Base-by-base conservation (phyloP, 2,888 invertebrate genomes). In the Agonopterix heracliana region DNA sequence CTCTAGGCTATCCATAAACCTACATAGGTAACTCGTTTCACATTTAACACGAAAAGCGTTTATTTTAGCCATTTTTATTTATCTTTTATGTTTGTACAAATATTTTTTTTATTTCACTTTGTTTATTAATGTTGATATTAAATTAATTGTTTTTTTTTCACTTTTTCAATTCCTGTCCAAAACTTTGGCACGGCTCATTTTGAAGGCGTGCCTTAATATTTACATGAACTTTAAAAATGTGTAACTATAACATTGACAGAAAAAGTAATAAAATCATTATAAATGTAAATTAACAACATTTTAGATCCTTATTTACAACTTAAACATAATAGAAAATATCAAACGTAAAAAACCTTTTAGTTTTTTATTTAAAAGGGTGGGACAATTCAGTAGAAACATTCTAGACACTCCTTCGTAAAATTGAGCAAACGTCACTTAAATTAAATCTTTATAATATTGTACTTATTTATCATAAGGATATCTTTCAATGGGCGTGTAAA, bases 401-500 rank as follows among this genome's bases (percentile, higher is more conserved):
- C 57, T 60, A 63, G 60, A 61, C 60, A 71, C 68, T 63, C 68
- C 65, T 74, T 71, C 63, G 66, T 74, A 83, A 83, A 81, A 82
- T 86, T 86, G 85, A 86, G 85, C 85, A 86, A 84, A 75, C 71
- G 64, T 82, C 66, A 72, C 82, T 78, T 83, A 84, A 79, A 71
- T 66, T 78, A 78, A 78, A 78, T 74, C 55, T 60, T 76, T 47
- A 47, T 47, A 74, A 75, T 71, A 70, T 81, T 81, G 78, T 83
- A 82, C 80, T 79, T 77, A 78, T 74, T 52, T 74, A 75, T 82
- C 78, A 74, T 81, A 78, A 76, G 78, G 74, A 72, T 72, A 68
- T 60, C 36, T 41, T 40, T 40, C 34, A 59, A 59, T 63, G 61
- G 59, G 60, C 51, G 65, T 12, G 13, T 9, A 12, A 12, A 12